Evolutionary conservation across 2,888 invertebrate genomes (phyloP).

Genomic region (Napeogenes inachia): DNA sequence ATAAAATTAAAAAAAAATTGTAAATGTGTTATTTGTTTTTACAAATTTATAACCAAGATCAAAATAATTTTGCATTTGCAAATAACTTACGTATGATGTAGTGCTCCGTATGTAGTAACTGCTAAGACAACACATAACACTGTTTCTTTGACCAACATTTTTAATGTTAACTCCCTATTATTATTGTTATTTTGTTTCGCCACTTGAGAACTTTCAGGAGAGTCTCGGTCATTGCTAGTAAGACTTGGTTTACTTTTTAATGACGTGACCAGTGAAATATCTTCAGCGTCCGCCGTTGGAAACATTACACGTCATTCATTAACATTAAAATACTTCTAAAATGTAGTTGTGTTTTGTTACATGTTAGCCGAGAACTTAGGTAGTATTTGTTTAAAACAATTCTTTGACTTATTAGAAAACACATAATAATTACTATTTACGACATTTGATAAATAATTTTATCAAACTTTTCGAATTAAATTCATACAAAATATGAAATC

Average conservation of each 20-base stretch:
- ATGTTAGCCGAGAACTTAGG: conserved; percentile 42
- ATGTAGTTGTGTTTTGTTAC: conserved; percentile 43
- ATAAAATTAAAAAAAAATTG: too few species aligned
- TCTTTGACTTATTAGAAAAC: conserved; percentile 30
- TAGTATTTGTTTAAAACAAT: conserved; percentile 30
- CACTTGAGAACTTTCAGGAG: conserved; percentile 52
- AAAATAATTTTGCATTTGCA: not conserved
- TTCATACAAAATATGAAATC: not conserved
- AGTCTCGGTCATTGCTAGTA: conserved; percentile 64
- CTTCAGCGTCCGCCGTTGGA: conserved; percentile 71
- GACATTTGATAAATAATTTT: conserved; percentile 13
- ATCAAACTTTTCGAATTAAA: conserved; percentile 3
- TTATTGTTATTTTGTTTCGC: conserved; percentile 54
- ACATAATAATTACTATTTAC: conserved; percentile 22
- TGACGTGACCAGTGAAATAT: conserved; percentile 70
- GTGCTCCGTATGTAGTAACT: conserved; percentile 82
- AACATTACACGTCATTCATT: conserved; percentile 77
- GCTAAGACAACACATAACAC: conserved; percentile 80
- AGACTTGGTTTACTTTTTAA: conserved; percentile 50
- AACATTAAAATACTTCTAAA: conserved; percentile 46
- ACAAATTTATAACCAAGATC: not conserved
- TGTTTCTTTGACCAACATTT: conserved; percentile 81
- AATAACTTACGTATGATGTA: conserved; percentile 82
- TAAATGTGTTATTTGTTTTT: not conserved
- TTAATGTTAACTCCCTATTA: conserved; percentile 63